A percentile compares a stretch with the other conserved stretches of the same genome.
Conservation (phyloP, 2,113 vertebrate genomes). For the Myotis yumanensis region DNA sequence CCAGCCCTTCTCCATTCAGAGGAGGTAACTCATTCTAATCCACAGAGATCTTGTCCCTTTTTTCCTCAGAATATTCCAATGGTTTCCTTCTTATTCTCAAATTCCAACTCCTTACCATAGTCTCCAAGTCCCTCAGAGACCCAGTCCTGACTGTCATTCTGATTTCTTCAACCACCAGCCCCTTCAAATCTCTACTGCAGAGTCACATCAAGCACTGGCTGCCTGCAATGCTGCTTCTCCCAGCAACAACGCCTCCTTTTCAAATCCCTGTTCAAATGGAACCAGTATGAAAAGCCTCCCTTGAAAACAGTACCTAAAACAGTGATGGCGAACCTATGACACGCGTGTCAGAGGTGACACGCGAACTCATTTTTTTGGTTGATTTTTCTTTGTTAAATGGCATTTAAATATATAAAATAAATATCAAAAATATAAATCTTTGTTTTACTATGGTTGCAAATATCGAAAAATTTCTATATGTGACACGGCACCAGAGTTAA, state of each 20-base stretch:
- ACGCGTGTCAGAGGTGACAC: no score
- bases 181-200: neutral
- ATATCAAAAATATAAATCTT: no score
- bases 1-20: neutral
- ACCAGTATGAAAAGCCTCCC: neutral
- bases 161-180: neutral
- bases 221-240: neutral
- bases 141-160: neutral
- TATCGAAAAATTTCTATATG: no score
- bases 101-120: neutral
- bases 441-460: no score
- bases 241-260: neutral
- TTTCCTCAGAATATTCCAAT: neutral
- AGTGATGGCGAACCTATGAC: no score
- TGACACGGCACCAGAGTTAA: no score
- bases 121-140: neutral
- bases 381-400: no score
- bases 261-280: neutral
- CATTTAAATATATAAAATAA: no score
- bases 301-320: neutral
- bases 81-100: neutral
- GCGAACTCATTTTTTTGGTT: no score
- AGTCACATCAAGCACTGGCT: neutral
- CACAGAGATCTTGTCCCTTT: neutral
- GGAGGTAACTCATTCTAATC: neutral